Conservation (phyloP, 2,797 vertebrate species). For the Enoplosus armatus region DNA sequence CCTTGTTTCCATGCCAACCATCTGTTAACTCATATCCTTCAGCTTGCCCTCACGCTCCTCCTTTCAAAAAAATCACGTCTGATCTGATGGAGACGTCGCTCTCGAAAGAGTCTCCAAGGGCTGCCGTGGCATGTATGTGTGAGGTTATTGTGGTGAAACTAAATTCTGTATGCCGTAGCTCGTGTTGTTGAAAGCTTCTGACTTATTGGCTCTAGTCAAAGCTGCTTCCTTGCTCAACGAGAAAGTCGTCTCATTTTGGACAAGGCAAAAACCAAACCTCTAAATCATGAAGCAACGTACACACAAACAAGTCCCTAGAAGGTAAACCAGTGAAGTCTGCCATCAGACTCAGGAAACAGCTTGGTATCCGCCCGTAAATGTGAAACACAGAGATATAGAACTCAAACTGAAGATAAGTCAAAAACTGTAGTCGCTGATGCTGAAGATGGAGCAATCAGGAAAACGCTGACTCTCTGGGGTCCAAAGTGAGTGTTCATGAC, state of each 20-base stretch:
- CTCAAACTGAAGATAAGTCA: not conserved
- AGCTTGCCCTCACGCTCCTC: constrained; percentile 17
- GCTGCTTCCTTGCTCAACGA: not conserved
- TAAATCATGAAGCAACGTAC: not conserved
- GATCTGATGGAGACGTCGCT: constrained; percentile 20
- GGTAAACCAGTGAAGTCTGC: not conserved
- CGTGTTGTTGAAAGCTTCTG: constrained; percentile 1
- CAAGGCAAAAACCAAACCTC: not conserved
- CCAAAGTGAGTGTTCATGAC: not conserved
- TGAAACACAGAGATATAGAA: no score
- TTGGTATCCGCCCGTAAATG: not conserved
- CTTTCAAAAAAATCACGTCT: constrained; percentile 15
- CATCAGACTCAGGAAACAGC: not conserved
- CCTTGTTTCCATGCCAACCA: constrained; percentile 74
- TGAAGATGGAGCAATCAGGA: not conserved
- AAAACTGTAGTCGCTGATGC: no score
- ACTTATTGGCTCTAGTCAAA: not conserved
- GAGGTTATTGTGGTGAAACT: not conserved
- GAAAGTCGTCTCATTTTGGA: not conserved
- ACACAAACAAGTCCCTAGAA: not conserved
- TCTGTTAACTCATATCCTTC: constrained; percentile 54
- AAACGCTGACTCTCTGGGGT: not conserved
- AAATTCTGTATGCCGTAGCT: not conserved
- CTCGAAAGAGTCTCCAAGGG: not conserved
- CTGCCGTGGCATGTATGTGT: not conserved